Evolutionary conservation across 1,140 invertebrate genomes (phyloP).

Genomic region (Hypothenemus hampei): DNA sequence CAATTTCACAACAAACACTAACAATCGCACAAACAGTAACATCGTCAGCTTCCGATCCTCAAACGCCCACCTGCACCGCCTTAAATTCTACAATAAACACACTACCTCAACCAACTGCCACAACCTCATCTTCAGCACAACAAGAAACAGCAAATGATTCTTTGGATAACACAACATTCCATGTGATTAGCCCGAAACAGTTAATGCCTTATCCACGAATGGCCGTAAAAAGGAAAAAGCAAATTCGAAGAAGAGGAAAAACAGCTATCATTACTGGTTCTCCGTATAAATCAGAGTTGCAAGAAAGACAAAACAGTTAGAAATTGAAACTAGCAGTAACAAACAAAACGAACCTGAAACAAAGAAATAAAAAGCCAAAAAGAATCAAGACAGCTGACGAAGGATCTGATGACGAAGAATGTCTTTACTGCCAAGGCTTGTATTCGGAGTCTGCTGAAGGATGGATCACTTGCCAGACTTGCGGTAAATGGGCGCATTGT

Average conservation of each 20-base stretch:
- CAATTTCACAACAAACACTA: neutral
- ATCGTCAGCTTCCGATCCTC: neutral
- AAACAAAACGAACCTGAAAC: neutral
- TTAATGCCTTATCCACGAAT: constrained; percentile 2
- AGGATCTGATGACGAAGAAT: constrained; percentile 31
- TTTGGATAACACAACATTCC: too few species aligned
- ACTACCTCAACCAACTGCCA: neutral
- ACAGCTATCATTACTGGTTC: neutral
- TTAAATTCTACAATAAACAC: constrained; percentile 1
- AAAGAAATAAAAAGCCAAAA: neutral
- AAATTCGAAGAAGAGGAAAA: neutral
- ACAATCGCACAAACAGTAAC: constrained; percentile 8
- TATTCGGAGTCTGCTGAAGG: constrained; percentile 37
- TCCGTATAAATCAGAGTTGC: too few species aligned
- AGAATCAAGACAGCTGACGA: neutral
- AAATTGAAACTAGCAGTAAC: neutral
- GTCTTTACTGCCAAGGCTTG: constrained; percentile 32
- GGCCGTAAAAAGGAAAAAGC: neutral
- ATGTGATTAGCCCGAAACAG: too few species aligned
- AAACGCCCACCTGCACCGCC: neutral
- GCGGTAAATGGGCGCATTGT: constrained; percentile 39
- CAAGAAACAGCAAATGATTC: too few species aligned
- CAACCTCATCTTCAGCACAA: neutral
- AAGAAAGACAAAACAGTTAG: too few species aligned
- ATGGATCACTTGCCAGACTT: constrained; percentile 40